These are phyloP conservation scores for Aphelocoma coerulescens DNA, from an alignment of 2,113 vertebrate genomes.

Conservation along the genomic window DNA sequence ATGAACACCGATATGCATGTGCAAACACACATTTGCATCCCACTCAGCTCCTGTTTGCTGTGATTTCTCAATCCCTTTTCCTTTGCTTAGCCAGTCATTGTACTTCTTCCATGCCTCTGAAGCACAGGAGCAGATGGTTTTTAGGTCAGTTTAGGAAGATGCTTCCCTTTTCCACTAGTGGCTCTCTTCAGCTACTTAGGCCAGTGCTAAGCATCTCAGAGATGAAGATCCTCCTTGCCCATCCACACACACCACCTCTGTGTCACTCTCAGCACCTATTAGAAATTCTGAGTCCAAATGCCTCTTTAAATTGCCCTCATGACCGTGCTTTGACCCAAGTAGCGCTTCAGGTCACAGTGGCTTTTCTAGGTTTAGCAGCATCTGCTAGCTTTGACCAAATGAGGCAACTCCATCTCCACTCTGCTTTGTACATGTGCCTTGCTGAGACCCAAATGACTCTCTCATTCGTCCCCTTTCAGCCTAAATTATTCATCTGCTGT, in stretches of 20 bases:
- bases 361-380: neutral
- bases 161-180: neutral
- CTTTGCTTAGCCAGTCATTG: neutral
- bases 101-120: neutral
- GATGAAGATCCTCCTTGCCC: neutral
- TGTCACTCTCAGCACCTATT: neutral
- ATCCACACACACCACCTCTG: neutral
- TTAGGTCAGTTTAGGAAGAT: neutral
- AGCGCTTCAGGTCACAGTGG: neutral
- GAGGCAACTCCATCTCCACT: neutral
- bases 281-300: neutral
- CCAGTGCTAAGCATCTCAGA: neutral
- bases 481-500: conserved; percentile 59
- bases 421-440: neutral
- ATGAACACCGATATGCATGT: accelerated
- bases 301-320: neutral
- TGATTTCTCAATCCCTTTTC: neutral
- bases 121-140: neutral
- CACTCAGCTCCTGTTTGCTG: neutral
- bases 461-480: neutral
- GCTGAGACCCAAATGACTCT: neutral
- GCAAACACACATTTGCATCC: neutral
- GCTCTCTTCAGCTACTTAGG: neutral
- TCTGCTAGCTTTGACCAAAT: neutral
- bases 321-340: neutral